Conservation (phyloP, 2,113 vertebrate species). For the Tenrec ecaudatus region DNA sequence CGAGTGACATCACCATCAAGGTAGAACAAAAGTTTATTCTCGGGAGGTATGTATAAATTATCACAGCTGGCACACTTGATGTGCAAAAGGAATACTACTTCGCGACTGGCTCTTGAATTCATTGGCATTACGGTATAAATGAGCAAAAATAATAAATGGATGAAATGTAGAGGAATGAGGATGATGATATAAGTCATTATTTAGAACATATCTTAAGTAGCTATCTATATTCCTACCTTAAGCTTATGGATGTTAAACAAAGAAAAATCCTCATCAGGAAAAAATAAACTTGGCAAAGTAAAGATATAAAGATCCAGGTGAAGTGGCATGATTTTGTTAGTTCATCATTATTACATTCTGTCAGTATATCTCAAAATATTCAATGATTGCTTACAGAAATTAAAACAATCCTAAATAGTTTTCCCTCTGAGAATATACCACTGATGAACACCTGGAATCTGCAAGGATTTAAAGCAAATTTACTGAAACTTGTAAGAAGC, state of each 20-base stretch:
- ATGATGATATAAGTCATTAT: slow-evolving; percentile 36
- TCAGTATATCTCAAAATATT: slow-evolving; percentile 14
- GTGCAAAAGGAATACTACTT: slow-evolving; percentile 44
- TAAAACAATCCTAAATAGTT: slow-evolving; percentile 61
- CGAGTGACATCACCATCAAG: background rate
- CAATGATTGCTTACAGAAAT: slow-evolving; percentile 29
- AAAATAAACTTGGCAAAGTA: slow-evolving; percentile 52
- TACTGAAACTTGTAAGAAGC: background rate
- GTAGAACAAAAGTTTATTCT: background rate
- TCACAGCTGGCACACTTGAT: slow-evolving; percentile 39
- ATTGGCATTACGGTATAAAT: too few relatives aligned
- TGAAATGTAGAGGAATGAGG: background rate
- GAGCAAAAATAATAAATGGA: slow-evolving; percentile 53
- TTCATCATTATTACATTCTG: background rate
- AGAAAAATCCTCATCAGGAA: background rate
- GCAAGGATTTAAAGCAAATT: background rate
- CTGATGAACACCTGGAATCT: slow-evolving; percentile 62
- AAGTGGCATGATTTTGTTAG: slow-evolving; percentile 14
- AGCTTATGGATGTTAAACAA: slow-evolving; percentile 21
- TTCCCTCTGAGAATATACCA: background rate
- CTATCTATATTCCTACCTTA: background rate
- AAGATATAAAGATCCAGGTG: slow-evolving; percentile 10
- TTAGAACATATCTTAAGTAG: slow-evolving; percentile 33
- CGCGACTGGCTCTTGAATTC: background rate
- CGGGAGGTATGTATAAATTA: background rate